A percentile compares a stretch with the other conserved stretches of the same genome.
phyloP scores from a whole-genome alignment of 1,140 invertebrate genomes.

The Semibalanus balanoides region DNA sequence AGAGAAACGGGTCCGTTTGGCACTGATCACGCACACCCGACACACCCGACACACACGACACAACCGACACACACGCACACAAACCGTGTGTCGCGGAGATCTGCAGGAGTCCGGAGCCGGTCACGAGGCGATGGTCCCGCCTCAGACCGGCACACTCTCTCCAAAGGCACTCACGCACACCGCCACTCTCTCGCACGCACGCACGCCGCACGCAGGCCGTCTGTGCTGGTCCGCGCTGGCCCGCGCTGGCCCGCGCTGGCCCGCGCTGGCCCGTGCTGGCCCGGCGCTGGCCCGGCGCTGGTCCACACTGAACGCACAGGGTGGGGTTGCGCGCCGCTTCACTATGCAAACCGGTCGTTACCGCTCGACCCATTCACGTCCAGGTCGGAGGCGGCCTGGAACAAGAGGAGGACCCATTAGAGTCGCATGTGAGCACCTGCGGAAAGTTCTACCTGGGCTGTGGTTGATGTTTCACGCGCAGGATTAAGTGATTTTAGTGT shows the following conservation, averaged over 20 bases:
- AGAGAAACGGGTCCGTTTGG: background rate
- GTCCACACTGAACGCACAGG: too few relatives aligned
- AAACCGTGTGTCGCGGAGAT: background rate
- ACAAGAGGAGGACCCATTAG: background rate
- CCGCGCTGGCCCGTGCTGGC: too few relatives aligned
- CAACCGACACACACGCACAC: background rate
- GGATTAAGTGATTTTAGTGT: too few relatives aligned
- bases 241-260: too few relatives aligned
- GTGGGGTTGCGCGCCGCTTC: too few relatives aligned
- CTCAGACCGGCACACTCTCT: background rate
- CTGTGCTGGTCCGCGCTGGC: too few relatives aligned
- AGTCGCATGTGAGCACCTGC: too few relatives aligned
- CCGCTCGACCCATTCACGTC: background rate
- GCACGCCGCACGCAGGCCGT: too few relatives aligned
- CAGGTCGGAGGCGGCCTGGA: background rate
- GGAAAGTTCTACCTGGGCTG: too few relatives aligned
- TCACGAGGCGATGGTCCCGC: too few relatives aligned
- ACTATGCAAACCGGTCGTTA: background rate
- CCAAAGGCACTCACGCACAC: background rate
- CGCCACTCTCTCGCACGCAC: background rate
- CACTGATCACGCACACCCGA: background rate
- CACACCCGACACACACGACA: background rate
- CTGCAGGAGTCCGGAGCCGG: background rate
- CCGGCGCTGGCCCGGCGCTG: too few relatives aligned
- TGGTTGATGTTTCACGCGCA: too few relatives aligned